Evolutionary conservation across 2,113 vertebrate genomes (phyloP), one percentile per base, ranked within the genome.

Genomic region (Oryzias woworae): DNA sequence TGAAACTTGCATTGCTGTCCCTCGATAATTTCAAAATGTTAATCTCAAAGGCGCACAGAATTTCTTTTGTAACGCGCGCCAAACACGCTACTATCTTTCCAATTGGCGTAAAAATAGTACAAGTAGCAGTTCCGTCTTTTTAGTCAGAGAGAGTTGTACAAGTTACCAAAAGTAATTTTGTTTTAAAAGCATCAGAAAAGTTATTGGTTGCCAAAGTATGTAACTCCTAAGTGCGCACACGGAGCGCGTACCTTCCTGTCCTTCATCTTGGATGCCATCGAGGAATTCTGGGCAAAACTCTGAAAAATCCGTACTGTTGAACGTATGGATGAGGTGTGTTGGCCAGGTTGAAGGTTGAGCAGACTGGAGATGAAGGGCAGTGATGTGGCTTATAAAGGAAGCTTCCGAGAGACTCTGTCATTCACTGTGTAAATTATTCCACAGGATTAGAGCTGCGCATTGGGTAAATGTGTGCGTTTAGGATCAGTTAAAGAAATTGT

Each of bases 251-350:
- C 96, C 94, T 94, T 97, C 69, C 95, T 91, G 77, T 98, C 96
- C 86, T 95, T 98, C 88, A 93, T 91, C 82, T 93, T 96, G 60
- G 95, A 95, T 53, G 93, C 89, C 94, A 95, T 96, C 90, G 90
- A 83, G 75, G 85, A 84, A 54, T 68, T 70, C 54, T 66, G 23
- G 61, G 62, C 48, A 57, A 59, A 62, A 8, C 1, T 36, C 16
- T 76, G 22, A 52, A 76, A 68, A 78, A 66, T 43, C 3, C 50
- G n/a, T 49, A 46, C 45, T 59, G 71, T 10, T 56, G 42, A 45
- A 47, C 18, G 64, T 28, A 58, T 51, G 18, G 71, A 36, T 36
- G 62, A 28, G 70, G 48, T 67, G 78, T 66, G 76, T 54, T 58
- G 58, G 69, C 77, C 66, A 75, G 56, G 18, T 44, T 70, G 72